Evolutionary conservation across 2,797 vertebrate genomes (phyloP), one percentile per base, ranked within the genome.

Genomic region (Apodemus agrarius): DNA sequence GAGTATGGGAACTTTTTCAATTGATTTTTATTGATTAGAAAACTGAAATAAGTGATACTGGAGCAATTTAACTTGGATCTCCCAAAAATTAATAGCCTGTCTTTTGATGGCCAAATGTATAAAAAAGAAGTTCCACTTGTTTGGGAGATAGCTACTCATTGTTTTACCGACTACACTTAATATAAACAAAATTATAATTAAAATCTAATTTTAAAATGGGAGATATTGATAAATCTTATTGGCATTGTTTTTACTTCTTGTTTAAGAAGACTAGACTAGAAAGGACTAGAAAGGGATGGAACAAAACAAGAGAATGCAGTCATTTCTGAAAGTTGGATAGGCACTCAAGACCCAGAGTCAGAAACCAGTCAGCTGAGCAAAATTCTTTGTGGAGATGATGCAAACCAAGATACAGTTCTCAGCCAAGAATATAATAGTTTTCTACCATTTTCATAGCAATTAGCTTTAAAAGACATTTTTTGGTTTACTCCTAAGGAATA

Each of bases 161-260:
- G 2, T 89, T 78, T 91, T 65, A 57, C 37, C 63, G 13, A 96
- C 74, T 19, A 34, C 63, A 83, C n/a, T 87, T 29, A 83, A 34
- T 76, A 93, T 59, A 92, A 92, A 95, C 69, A 63, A 29, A 86
- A 88, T 49, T 93, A 31, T 13, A 65, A 34, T 87, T 89, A 57
- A 90, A 61, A 37, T 79, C 29, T 37, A 85, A 40, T 78, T 90
- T 94, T 75, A n/a, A 46, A 90, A 89, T 12, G 6, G 46, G 93
- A 94, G 37, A 49, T 34, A 40, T 95, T 43, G 80, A 59, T 61
- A 88, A 94, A 88, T 82, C 14, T 84, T n/a, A 61, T 67, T 75
- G 46, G 31, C 86, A 0, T 61, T 96, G 16, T 82, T 87, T 92
- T 90, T 14, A 89, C 12, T 31, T 84, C n/a, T 8, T 80, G 16